Evolutionary conservation across 2,113 vertebrate genomes (phyloP).

Genomic region (Austrofundulus limnaeus): DNA sequence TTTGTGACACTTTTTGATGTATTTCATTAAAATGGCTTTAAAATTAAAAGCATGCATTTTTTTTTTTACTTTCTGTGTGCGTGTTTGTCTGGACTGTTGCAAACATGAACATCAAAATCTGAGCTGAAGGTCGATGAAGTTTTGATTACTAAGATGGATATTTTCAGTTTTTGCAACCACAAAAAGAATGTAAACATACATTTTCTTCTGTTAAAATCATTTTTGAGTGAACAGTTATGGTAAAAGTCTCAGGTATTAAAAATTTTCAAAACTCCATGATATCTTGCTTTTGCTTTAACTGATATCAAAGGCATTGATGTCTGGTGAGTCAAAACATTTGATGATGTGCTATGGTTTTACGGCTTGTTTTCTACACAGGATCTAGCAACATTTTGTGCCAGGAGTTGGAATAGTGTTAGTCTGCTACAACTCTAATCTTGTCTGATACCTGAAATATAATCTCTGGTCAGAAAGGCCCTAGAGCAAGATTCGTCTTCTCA

Average conservation of each 20-base stretch:
- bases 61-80: no score
- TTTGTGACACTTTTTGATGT: constrained; percentile 51
- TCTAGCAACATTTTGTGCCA: constrained; percentile 20
- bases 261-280: neutral
- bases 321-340: neutral
- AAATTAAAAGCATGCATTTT: constrained; percentile 12
- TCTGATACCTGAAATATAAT: constrained; percentile 30
- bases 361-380: constrained; percentile 21
- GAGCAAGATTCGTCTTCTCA: constrained; percentile 36
- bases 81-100: no score
- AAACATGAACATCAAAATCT: no score
- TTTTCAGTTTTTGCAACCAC: no score
- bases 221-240: neutral
- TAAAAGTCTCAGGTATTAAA: neutral
- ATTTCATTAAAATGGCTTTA: constrained; percentile 44
- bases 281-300: neutral
- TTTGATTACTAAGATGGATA: neutral
- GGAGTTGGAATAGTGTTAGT: constrained; percentile 27
- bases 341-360: constrained; percentile 21
- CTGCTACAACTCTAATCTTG: constrained; percentile 21
- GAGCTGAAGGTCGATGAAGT: no score
- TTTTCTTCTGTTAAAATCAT: no score
- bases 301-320: neutral
- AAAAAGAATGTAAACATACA: no score
- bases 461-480: constrained; percentile 29